A percentile compares a stretch with the other conserved stretches of the same genome.
phyloP scores from a whole-genome alignment of 92 coral and sea anemone species.

The Phenganax subtilis region DNA sequence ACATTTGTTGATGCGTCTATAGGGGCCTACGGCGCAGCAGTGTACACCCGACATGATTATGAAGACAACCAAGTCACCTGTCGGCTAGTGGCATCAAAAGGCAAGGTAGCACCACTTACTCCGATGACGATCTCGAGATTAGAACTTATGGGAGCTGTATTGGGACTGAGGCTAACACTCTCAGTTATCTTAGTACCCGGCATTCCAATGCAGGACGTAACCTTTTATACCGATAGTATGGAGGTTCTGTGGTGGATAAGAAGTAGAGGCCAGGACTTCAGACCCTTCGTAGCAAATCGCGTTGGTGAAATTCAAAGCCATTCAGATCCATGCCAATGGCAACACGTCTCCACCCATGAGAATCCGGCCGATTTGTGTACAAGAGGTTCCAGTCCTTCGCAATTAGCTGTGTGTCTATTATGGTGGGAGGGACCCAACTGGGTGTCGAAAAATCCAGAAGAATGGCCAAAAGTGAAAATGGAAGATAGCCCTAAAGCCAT shows the following conservation, averaged over 20 bases:
- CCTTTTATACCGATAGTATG: conserved; percentile 45
- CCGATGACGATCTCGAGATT: conserved; percentile 52
- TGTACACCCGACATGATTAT: conserved; percentile 42
- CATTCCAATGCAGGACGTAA: conserved; percentile 34
- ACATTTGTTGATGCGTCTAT: conserved; percentile 63
- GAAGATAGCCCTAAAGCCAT: neutral
- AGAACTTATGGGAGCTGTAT: conserved; percentile 57
- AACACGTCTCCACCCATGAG: conserved; percentile 47
- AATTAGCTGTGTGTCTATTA: conserved; percentile 13
- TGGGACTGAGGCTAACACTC: conserved; percentile 55
- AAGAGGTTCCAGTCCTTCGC: conserved; percentile 38
- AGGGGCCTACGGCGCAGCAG: conserved; percentile 53
- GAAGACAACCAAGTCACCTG: conserved; percentile 36
- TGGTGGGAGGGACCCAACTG: conserved; percentile 54
- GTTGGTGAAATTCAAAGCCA: conserved; percentile 46
- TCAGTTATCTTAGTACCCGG: conserved; percentile 23
- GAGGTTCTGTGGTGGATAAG: conserved; percentile 62
- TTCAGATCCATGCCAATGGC: conserved; percentile 59
- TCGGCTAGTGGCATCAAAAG: conserved; percentile 50
- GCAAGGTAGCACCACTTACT: conserved; percentile 45
- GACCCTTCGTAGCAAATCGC: conserved; percentile 59
- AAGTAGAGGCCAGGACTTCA: conserved; percentile 51
- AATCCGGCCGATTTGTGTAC: conserved; percentile 51
- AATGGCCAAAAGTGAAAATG: conserved; percentile 34
- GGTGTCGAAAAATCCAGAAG: conserved; percentile 7